Evolutionary conservation across 2,888 invertebrate genomes (phyloP).

Genomic region (Epinotia demarniana): DNA sequence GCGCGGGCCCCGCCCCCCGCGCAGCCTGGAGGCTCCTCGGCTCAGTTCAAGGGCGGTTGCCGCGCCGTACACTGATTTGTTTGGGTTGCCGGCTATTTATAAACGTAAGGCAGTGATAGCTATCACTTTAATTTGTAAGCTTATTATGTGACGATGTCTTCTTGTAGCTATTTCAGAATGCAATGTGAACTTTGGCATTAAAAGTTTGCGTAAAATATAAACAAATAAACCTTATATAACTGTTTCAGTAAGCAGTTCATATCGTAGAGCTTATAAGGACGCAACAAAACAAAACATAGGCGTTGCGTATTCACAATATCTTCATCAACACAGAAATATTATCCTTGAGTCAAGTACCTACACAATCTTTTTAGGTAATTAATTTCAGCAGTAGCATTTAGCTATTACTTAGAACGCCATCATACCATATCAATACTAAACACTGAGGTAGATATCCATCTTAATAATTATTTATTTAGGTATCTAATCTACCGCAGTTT

Average conservation of each 20-base stretch:
- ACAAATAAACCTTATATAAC: not conserved
- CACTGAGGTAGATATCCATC: not conserved
- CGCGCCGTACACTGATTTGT: constrained; percentile 70
- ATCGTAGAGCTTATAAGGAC: too few species aligned
- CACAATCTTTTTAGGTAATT: too few species aligned
- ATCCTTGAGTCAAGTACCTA: too few species aligned
- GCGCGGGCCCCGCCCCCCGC: constrained; percentile 72
- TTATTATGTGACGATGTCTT: constrained; percentile 10
- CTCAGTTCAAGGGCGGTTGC: constrained; percentile 83
- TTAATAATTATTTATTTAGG: not conserved
- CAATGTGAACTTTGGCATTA: constrained; percentile 1
- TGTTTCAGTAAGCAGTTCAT: not conserved
- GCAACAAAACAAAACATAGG: too few species aligned
- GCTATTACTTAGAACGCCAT: too few species aligned
- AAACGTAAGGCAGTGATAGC: constrained; percentile 5
- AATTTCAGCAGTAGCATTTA: too few species aligned
- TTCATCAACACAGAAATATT: not conserved
- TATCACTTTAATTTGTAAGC: not conserved
- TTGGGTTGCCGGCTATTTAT: constrained; percentile 62
- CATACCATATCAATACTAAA: not conserved
- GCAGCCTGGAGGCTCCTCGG: constrained; percentile 60
- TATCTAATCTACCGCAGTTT: not conserved
- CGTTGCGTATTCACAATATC: too few species aligned
- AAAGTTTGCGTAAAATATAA: not conserved
- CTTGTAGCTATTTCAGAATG: not conserved